Evolutionary conservation across 2,113 vertebrate genomes (phyloP).

Genomic region (Barbus barbus): DNA sequence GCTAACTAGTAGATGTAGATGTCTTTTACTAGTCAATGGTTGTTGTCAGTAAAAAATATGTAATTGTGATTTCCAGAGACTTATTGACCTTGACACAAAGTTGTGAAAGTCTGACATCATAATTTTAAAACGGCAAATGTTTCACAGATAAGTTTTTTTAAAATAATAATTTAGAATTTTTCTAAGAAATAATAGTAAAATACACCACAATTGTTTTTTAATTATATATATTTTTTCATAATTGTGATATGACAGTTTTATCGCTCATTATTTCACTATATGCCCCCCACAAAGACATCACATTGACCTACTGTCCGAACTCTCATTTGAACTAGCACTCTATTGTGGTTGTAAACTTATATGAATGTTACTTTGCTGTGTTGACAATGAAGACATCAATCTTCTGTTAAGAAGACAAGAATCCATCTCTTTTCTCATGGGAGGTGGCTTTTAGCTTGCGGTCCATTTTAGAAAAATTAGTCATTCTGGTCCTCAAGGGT

Average conservation of each 20-base stretch:
- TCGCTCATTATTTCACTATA: too few relatives aligned
- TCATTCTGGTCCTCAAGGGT: conserved; percentile 87
- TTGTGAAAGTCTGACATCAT: too few relatives aligned
- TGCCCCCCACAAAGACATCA: not conserved
- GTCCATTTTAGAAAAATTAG: conserved; percentile 82
- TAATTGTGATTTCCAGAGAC: not conserved
- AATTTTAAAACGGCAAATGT: too few relatives aligned
- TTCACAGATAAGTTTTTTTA: too few relatives aligned
- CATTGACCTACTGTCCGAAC: conserved; percentile 12
- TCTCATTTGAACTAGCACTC: conserved; percentile 5
- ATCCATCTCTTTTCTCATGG: conserved; percentile 61
- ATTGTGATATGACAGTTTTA: not conserved
- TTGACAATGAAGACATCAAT: conserved; percentile 74
- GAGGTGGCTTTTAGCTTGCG: conserved; percentile 69
- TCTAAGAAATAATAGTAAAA: not conserved
- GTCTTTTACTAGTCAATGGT: not conserved
- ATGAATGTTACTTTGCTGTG: conserved; percentile 75
- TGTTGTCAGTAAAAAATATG: not conserved
- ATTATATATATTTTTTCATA: too few relatives aligned
- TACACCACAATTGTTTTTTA: too few relatives aligned
- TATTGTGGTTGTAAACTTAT: conserved; percentile 60
- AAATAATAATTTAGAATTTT: too few relatives aligned
- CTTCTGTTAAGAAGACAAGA: conserved; percentile 51
- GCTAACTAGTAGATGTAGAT: not conserved
- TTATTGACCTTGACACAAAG: too few relatives aligned